A percentile compares a stretch with the other conserved stretches of the same genome.
phyloP scores from a whole-genome alignment of 2,888 invertebrate genomes.

The Drosophila villosipedis region DNA sequence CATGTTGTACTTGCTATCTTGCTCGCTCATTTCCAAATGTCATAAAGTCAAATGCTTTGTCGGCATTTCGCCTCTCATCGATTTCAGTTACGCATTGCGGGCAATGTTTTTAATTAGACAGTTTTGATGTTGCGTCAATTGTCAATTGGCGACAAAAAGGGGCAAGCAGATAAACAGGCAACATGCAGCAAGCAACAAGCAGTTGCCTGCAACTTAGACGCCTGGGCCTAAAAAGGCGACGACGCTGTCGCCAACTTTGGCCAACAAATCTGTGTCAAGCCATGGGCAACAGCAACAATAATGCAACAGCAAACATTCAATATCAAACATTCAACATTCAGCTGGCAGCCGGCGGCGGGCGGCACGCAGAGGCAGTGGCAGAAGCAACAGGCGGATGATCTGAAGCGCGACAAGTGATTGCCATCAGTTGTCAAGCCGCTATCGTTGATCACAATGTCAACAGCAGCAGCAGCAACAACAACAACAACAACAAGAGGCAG shows the following conservation, averaged over 20 bases:
- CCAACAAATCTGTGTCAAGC: conserved; percentile 79
- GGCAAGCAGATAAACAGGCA: conserved; percentile 42
- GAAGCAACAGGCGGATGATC: conserved; percentile 74
- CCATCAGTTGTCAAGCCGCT: conserved; percentile 80
- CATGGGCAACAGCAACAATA: conserved; percentile 65
- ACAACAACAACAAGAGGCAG: conserved; percentile 47
- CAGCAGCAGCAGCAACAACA: conserved; percentile 51
- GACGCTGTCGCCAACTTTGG: conserved; percentile 79
- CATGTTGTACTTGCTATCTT: conserved; percentile 12
- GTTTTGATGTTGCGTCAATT: conserved; percentile 81
- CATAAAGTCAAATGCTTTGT: conserved; percentile 81
- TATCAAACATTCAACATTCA: conserved; percentile 55
- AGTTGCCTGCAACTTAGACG: conserved; percentile 63
- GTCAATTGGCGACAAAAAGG: conserved; percentile 71
- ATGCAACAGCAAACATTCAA: conserved; percentile 45
- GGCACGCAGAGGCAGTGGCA: conserved; percentile 14
- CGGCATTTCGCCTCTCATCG: conserved; percentile 65
- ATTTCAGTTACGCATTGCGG: conserved; percentile 77
- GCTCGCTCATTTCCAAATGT: conserved; percentile 58
- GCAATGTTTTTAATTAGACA: conserved; percentile 80
- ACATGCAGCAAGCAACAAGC: conserved; percentile 29
- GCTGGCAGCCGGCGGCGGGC: conserved; percentile 40
- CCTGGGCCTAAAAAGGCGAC: conserved; percentile 78
- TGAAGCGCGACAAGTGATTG: conserved; percentile 80
- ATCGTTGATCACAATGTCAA: conserved; percentile 81